A percentile compares a stretch with the other conserved stretches of the same genome.
Conservation (phyloP, 2,113 vertebrate species). For the Nipponia nippon region DNA sequence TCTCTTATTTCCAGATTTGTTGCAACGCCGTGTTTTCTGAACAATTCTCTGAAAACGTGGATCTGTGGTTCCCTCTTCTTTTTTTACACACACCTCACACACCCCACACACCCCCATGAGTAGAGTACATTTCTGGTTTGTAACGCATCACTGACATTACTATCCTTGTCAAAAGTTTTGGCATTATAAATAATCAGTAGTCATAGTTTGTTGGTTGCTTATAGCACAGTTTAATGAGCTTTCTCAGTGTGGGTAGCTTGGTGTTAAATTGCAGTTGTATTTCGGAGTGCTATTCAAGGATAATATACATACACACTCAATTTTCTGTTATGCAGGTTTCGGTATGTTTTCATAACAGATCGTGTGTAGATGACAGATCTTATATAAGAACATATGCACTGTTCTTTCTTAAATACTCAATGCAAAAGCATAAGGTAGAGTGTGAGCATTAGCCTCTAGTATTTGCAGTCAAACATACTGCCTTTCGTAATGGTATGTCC, state of each 20-base stretch:
- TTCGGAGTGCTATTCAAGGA: background rate
- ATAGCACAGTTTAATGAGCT: background rate
- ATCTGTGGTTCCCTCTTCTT: background rate
- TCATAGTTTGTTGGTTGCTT: background rate
- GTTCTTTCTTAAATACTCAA: background rate
- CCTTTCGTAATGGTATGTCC: background rate
- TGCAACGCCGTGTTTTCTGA: background rate
- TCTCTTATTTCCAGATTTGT: background rate
- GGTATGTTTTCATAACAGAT: background rate
- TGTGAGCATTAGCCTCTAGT: background rate
- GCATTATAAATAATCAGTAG: background rate
- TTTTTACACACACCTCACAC: background rate
- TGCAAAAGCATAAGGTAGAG: background rate
- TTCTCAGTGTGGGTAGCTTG: background rate
- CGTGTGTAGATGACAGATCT: background rate
- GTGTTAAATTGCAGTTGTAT: background rate
- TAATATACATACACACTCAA: background rate
- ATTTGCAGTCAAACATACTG: background rate
- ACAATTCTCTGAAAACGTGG: background rate
- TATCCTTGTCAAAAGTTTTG: background rate
- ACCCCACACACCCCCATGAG: rapidly evolving
- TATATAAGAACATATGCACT: background rate
- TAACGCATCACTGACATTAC: background rate
- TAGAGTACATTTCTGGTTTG: background rate
- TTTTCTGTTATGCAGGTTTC: background rate